phyloP scores from a whole-genome alignment of 2,113 vertebrate species.

The Clinocottus analis region DNA sequence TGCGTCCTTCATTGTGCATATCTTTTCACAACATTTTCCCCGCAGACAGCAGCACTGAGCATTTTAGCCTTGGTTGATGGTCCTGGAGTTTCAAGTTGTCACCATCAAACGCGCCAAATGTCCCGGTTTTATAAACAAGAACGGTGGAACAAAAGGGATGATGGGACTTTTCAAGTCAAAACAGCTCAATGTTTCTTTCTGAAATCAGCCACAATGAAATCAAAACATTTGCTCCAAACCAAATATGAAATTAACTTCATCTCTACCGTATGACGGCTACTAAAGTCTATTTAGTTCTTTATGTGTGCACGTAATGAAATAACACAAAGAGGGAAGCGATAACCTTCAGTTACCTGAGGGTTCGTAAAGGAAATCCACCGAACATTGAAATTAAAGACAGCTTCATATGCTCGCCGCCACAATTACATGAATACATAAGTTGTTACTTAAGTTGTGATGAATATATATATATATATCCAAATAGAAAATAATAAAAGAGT shows the following conservation, averaged over 20 bases:
- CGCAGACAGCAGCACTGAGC: constrained; percentile 44
- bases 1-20: constrained; percentile 54
- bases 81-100: constrained; percentile 54
- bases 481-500: neutral
- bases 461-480: too few relatives aligned
- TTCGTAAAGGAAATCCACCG: neutral
- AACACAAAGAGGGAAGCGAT: neutral
- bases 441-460: too few relatives aligned
- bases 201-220: constrained; percentile 23
- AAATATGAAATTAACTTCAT: constrained; percentile 22
- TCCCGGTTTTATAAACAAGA: constrained; percentile 46
- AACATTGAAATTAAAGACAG: neutral
- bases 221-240: constrained; percentile 27
- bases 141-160: constrained; percentile 39
- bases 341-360: neutral
- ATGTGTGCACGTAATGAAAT: neutral
- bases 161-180: constrained; percentile 22
- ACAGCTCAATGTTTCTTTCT: constrained; percentile 20
- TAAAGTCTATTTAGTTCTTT: neutral
- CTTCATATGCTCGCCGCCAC: neutral
- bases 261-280: neutral
- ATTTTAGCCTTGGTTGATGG: constrained; percentile 51
- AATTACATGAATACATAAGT: neutral
- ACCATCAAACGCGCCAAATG: constrained; percentile 50
- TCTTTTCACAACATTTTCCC: constrained; percentile 50